These are phyloP conservation scores for Rhyacophila evoluta DNA, from an alignment of 2,888 invertebrate species.

Conservation along the genomic window DNA sequence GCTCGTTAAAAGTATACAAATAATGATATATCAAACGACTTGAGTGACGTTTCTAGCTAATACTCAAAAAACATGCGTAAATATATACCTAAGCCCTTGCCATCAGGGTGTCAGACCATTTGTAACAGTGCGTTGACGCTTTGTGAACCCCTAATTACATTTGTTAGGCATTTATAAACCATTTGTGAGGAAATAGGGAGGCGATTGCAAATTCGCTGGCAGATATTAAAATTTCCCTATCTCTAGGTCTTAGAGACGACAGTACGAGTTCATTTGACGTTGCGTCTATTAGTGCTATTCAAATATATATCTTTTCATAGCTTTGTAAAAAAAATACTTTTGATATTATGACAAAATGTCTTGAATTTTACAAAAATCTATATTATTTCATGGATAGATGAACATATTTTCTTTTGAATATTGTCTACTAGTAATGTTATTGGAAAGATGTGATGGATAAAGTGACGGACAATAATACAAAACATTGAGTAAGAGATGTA, in stretches of 20 bases:
- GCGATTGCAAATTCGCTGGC: conserved; percentile 44
- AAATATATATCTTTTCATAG: no score
- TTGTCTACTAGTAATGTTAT: no score
- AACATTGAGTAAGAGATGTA: no score
- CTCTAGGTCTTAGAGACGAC: neutral
- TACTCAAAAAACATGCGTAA: neutral
- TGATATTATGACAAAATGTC: no score
- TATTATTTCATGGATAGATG: no score
- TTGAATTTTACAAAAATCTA: no score
- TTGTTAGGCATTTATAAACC: conserved; percentile 51
- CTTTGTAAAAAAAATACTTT: no score
- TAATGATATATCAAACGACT: neutral
- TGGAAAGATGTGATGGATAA: no score
- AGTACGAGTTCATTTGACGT: neutral
- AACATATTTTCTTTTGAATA: no score
- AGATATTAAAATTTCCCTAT: conserved; percentile 46
- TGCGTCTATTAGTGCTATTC: neutral
- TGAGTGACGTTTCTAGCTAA: neutral
- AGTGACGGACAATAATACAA: no score
- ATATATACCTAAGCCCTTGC: conserved; percentile 20
- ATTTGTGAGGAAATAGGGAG: conserved; percentile 43
- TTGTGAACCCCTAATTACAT: conserved; percentile 44
- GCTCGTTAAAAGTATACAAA: no score
- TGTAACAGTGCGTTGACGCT: conserved; percentile 1
- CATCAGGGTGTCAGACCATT: conserved; percentile 17